Evolutionary conservation across 2,888 invertebrate species (phyloP), one percentile per base, ranked within the genome.

Genomic region (Netelia fuscicornis): DNA sequence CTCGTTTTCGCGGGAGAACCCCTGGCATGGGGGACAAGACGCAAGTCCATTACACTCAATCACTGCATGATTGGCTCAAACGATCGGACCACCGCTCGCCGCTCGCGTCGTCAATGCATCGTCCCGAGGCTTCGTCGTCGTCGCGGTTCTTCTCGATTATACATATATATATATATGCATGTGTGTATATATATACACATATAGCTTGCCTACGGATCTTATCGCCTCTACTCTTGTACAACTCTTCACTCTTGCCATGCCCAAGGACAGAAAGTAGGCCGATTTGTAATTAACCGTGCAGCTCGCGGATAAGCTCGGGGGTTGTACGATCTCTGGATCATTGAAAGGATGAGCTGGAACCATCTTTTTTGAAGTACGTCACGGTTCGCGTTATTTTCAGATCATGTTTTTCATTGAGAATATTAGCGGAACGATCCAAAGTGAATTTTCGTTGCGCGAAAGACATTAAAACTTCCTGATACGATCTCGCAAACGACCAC

Each of bases 31-130:
- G 93, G 93, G 91, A 93, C 93, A 93, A 93, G 93, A 94, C 93
- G 93, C 93, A 94, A 93, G 93, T 93, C 93, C 93, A 94, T 94
- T 94, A 94, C 91, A 92, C 92, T 92, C 93, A 94, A 94, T 94
- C 93, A 94, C 90, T 87, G 88, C 90, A 86, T 93, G 92, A 94
- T 94, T 94, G 93, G 93, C 93, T 93, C 93, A 93, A 93, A 94
- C 92, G 93, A 93, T 93, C 93, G 90, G 92, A 91, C 92, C 90
- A 93, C 91, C 91, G 91, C 90, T 91, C 88, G 90, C 90, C 91
- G 90, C 88, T 89, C 88, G 88, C 87, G 87, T 87, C 88, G 75
- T 81, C 88, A 85, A 80, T 75, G 83, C 85, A 37, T 37, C 37
- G 85, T 83, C 67, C 87, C 87, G 87, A 87, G 80, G 87, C 88